Evolutionary conservation across 2,888 invertebrate genomes (phyloP).

Genomic region (Tenthredo livida): DNA sequence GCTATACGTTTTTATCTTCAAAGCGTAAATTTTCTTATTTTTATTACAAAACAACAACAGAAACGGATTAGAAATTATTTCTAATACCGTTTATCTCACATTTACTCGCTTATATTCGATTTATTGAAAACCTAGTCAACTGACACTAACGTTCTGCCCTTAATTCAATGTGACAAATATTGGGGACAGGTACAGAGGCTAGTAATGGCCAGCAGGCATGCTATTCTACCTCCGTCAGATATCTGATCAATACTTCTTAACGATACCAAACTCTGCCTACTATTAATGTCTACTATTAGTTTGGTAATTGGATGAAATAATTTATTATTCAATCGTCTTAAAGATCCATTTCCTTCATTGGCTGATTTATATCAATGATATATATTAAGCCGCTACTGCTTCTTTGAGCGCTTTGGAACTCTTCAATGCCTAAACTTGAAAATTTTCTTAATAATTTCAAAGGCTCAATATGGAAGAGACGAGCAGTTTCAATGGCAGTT

Average conservation of each 20-base stretch:
- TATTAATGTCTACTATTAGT: constrained; percentile 38
- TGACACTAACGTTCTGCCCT: background rate
- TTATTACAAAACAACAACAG: background rate
- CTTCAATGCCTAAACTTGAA: background rate
- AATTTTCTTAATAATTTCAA: constrained; percentile 25
- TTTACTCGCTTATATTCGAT: background rate
- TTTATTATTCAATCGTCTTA: constrained; percentile 14
- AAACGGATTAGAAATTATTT: background rate
- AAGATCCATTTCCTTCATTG: background rate
- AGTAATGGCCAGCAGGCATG: constrained; percentile 32
- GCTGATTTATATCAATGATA: background rate
- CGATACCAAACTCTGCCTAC: background rate
- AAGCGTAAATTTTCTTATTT: background rate
- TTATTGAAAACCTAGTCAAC: constrained; percentile 9
- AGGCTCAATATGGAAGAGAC: constrained; percentile 79
- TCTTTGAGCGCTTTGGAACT: background rate
- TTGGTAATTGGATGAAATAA: constrained; percentile 22
- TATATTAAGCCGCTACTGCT: background rate
- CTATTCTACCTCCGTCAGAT: constrained; percentile 3
- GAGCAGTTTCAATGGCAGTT: constrained; percentile 79
- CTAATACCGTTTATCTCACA: background rate
- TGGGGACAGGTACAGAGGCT: constrained; percentile 27
- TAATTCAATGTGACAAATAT: constrained; percentile 28
- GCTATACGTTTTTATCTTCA: background rate
- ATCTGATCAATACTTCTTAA: constrained; percentile 39